phyloP scores from a whole-genome alignment of 2,888 invertebrate species.

The Lepeophtheirus nordmannii region DNA sequence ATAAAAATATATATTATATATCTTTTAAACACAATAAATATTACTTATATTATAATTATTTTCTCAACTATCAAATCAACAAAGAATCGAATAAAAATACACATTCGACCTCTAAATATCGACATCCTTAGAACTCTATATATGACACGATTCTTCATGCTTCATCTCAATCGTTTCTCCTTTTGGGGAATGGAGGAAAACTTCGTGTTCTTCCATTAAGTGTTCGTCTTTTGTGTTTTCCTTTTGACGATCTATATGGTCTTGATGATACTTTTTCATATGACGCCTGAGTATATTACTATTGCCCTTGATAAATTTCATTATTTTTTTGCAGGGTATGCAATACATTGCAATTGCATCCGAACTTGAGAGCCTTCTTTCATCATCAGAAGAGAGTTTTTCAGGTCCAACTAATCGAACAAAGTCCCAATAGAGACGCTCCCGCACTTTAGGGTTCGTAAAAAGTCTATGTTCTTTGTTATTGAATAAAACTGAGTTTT shows the following conservation, averaged over 20 bases:
- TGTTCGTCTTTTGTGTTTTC: not conserved
- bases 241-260: constrained; percentile 1
- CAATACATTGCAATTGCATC: not conserved
- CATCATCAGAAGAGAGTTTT: not conserved
- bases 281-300: not conserved
- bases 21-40: not conserved
- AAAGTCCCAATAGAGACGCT: not conserved
- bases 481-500: not conserved
- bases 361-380: not conserved
- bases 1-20: not conserved
- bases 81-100: too few relatives aligned
- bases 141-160: too few relatives aligned
- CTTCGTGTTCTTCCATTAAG: too few relatives aligned
- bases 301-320: constrained; percentile 1
- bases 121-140: too few relatives aligned
- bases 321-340: not conserved
- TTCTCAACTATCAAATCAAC: too few relatives aligned
- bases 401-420: not conserved
- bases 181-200: too few relatives aligned
- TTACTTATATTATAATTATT: too few relatives aligned
- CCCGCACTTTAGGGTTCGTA: not conserved
- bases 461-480: not conserved
- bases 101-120: too few relatives aligned
- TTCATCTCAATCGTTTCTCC: too few relatives aligned
- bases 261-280: not conserved